Percentiles rank a stretch among this genome's conserved stretches.
These are phyloP conservation scores for Nycticebus coucang DNA, from an alignment of 2,113 vertebrate species.

Conservation along the genomic window DNA sequence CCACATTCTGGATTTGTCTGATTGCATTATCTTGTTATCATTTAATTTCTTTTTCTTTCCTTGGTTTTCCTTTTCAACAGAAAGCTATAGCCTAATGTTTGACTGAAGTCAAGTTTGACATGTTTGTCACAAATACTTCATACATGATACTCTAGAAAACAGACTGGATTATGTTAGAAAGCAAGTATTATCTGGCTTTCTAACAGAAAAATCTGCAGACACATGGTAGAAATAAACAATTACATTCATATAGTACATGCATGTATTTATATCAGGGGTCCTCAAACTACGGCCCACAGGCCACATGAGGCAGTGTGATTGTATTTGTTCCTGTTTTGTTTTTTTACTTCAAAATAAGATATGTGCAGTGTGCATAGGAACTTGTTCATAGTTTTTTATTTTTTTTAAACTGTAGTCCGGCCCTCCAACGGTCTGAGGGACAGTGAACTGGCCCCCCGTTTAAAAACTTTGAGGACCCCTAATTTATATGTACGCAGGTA, in stretches of 20 bases:
- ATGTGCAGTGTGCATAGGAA: too few species aligned
- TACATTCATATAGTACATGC: neutral
- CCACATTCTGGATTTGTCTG: neutral
- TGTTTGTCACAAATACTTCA: neutral
- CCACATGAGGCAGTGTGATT: too few species aligned
- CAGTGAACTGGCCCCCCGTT: too few species aligned
- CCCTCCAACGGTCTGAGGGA: too few species aligned
- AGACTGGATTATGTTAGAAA: neutral
- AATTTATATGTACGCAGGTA: neutral
- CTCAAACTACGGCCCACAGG: too few species aligned
- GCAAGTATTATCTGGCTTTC: neutral
- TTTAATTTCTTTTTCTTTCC: neutral
- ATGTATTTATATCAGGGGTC: too few species aligned
- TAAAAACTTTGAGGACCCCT: too few species aligned
- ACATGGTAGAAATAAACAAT: neutral
- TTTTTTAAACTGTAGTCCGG: too few species aligned
- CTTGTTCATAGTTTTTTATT: too few species aligned
- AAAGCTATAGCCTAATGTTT: neutral
- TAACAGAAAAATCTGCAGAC: neutral
- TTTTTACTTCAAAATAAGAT: too few species aligned
- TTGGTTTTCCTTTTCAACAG: neutral
- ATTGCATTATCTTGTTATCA: neutral
- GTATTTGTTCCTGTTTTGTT: too few species aligned
- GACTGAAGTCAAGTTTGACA: neutral
- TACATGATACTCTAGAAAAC: neutral